Evolutionary conservation across 1,140 invertebrate species (phyloP), one percentile per base, ranked within the genome.

Genomic region (Drosophila saltans): DNA sequence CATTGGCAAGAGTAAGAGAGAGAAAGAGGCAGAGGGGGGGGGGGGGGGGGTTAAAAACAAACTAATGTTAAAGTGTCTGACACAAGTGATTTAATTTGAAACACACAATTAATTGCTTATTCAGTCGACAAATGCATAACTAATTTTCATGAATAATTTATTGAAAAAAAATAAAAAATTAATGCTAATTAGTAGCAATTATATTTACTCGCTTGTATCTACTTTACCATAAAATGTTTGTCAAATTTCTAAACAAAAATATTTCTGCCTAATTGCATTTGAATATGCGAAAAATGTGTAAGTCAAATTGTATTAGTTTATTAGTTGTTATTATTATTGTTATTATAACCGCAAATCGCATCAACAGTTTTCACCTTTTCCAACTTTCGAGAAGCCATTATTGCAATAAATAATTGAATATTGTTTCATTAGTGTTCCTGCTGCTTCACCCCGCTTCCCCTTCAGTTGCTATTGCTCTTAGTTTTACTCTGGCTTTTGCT

Each of bases 391-490:
- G n/a, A 33, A 63, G 77, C 65, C 75, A 66, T 82, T 85, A 86
- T 76, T 85, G 73, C 69, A 71, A 72, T 85, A 86, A 88, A 88
- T 85, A 85, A 85, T 85, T 85, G 72, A 88, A 88, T 77, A 86
- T 86, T 88, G 82, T 81, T 86, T 71, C 83, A 80, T 80, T 68
- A 70, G 77, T 66, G 36, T 60, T 63, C 68, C 62, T 72, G 75
- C 70, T 86, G 56, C 62, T 81, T 75, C 30, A 75, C 79, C 68
- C 71, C 67, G 52, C 24, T 36, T 30, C 33, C 56, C 1, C 33
- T 36, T 1, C 33, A 6, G 56, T 68, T 81, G 82, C 30, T 79
- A 78, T 68, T 86, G 70, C 71, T 75, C 43, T 36, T 61, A 60
- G 55, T 59, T 6, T 63, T 56, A 55, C 41, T 71, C 26, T 39